Base-by-base conservation (phyloP, 1,140 invertebrate genomes). In the Oreohelix idahoensis region DNA sequence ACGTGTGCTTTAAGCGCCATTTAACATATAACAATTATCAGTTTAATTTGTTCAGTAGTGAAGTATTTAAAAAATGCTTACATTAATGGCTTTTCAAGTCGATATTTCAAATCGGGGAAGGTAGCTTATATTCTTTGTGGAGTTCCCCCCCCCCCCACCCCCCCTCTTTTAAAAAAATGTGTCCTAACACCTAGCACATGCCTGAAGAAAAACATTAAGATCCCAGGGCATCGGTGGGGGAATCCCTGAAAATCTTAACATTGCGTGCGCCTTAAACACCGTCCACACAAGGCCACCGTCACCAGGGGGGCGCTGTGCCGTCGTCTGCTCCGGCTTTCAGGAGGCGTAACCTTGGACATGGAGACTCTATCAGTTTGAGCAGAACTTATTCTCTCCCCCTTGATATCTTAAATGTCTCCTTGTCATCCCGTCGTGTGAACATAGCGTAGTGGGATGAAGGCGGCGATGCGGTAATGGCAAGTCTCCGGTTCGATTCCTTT, bases 281-380 rank as follows among this genome's bases (percentile, higher is more conserved):
- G 63, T 23, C 51, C 75, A 45, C 42, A n/a, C 4, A 53, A 49
- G 75, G 38, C 73, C 73, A 39, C 15, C 20, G 23, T 1, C 45
- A 29, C 1, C 73, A 38, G 11, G 38, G 73, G 73, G 36, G 36
- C 73, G 36, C 1, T 66, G 5, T 35, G 63, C 63, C 63, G 17
- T 66, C 63, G 29, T 32, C 63, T 32, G 63, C 63, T 66, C 29
- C 29, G 63, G 63, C 63, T 13, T 23, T 66, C n/a, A 66, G 63
- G 23, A 66, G 63, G 63, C 63, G 63, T 66, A 66, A 15, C 63
- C 63, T 5, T 66, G 63, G 63, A 66, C 63, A 66, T 66, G 63
- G 63, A 66, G 63, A 29, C 29, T 66, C 63, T 35, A 35, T 32
- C 63, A 66, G 20, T 35, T 32, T 29, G n/a, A 66, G 63, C 63